phyloP scores from a whole-genome alignment of 2,797 vertebrate species.

The Natrix natrix region DNA sequence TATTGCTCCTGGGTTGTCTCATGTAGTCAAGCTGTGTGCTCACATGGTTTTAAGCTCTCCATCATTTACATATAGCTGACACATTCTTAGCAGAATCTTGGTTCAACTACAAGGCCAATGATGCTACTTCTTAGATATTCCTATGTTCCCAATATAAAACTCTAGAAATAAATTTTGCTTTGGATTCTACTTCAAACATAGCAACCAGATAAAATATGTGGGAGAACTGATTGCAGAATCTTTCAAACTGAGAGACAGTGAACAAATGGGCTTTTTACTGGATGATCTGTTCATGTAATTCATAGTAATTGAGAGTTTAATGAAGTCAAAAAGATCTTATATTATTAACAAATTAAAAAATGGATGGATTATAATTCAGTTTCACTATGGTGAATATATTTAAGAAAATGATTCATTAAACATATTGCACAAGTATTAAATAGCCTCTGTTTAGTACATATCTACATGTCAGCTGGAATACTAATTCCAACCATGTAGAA shows the following conservation, averaged over 20 bases:
- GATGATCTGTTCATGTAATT: not conserved
- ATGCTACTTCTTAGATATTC: not conserved
- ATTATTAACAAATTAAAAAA: not conserved
- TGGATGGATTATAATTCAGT: not conserved
- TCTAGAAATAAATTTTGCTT: not conserved
- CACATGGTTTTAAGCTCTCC: not conserved
- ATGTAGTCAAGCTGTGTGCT: too few species aligned
- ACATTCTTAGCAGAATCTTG: not conserved
- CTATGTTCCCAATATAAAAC: not conserved
- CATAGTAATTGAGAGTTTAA: not conserved
- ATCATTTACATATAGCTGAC: not conserved
- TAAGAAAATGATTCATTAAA: not conserved
- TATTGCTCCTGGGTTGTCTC: too few species aligned
- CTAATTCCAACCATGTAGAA: not conserved
- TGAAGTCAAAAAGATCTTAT: not conserved
- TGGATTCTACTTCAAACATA: not conserved
- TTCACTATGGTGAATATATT: not conserved
- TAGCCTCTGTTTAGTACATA: not conserved
- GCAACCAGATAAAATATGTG: not conserved
- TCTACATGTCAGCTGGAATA: not conserved
- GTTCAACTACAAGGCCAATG: not conserved
- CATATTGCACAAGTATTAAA: not conserved
- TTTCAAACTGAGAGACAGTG: not conserved
- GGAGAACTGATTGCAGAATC: not conserved
- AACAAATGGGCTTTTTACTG: not conserved